Percentiles rank a stretch among this genome's conserved stretches.
Evolutionary conservation across 2,797 vertebrate species (phyloP).

Genomic region (Tamandua tetradactyla): DNA sequence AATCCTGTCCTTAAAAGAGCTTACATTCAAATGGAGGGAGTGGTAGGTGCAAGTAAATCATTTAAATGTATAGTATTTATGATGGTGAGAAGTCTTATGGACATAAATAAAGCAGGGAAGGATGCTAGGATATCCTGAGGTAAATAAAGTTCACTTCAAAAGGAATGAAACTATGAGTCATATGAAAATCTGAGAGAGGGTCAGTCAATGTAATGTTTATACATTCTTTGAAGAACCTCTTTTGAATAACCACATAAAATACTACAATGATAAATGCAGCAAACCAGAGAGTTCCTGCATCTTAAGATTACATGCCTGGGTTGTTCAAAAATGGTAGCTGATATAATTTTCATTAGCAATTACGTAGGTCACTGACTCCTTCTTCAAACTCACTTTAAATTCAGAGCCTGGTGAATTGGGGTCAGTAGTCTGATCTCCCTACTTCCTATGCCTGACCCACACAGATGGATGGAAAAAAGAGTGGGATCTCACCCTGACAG

Average conservation of each 20-base stretch:
- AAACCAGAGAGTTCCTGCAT: not conserved
- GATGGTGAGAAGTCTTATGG: not conserved
- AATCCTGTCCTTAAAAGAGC: not conserved
- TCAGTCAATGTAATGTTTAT: not conserved
- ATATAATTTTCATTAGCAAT: not conserved
- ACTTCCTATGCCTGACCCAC: not conserved
- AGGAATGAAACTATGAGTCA: not conserved
- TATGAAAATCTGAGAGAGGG: not conserved
- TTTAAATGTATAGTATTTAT: not conserved
- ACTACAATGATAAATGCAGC: not conserved
- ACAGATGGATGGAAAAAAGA: not conserved
- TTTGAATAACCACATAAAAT: slow-evolving; percentile 10
- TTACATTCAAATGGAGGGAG: not conserved
- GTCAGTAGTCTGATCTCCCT: not conserved
- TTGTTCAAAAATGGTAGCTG: not conserved
- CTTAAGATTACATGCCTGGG: not conserved
- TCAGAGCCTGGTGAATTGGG: not conserved
- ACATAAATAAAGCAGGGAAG: not conserved
- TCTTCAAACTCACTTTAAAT: not conserved
- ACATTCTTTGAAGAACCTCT: not conserved
- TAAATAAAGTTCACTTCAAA: not conserved
- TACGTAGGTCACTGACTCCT: not conserved
- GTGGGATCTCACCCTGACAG: not conserved
- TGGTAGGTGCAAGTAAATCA: not conserved
- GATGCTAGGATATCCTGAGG: not conserved